Evolutionary conservation across 1,140 invertebrate species (phyloP).

Genomic region (Chironomus tepperi): DNA sequence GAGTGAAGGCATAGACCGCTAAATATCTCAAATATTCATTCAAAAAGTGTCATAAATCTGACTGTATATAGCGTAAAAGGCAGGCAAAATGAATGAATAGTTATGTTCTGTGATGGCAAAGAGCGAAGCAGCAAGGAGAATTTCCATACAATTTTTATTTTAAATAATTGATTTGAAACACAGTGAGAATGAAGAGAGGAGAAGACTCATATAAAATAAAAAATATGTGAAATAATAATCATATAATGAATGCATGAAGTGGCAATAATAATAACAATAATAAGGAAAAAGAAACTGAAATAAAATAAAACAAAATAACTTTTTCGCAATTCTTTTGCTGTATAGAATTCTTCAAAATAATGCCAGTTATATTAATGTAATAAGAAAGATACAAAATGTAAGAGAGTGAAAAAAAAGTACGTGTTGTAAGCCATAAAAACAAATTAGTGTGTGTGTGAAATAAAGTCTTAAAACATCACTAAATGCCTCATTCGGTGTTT

Average conservation of each 20-base stretch:
- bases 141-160: not conserved
- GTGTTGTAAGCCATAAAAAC: constrained; percentile 17
- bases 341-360: constrained; percentile 17
- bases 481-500: not conserved
- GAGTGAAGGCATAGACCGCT: not conserved
- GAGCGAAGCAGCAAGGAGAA: no score
- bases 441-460: constrained; percentile 20
- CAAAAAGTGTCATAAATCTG: constrained; percentile 7
- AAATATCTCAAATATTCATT: not conserved
- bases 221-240: not conserved
- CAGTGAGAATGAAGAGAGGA: not conserved
- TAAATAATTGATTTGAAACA: not conserved
- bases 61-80: not conserved
- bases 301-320: not conserved
- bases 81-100: not conserved
- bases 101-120: not conserved
- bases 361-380: not conserved
- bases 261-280: constrained; percentile 16
- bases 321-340: constrained; percentile 10
- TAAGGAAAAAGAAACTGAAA: constrained; percentile 2
- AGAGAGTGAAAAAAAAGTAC: not conserved
- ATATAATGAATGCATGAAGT: constrained; percentile 14
- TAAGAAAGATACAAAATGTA: not conserved
- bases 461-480: not conserved
- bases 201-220: no score